Evolutionary conservation across 2,113 vertebrate species (phyloP).

Genomic region (Etia nguti): DNA sequence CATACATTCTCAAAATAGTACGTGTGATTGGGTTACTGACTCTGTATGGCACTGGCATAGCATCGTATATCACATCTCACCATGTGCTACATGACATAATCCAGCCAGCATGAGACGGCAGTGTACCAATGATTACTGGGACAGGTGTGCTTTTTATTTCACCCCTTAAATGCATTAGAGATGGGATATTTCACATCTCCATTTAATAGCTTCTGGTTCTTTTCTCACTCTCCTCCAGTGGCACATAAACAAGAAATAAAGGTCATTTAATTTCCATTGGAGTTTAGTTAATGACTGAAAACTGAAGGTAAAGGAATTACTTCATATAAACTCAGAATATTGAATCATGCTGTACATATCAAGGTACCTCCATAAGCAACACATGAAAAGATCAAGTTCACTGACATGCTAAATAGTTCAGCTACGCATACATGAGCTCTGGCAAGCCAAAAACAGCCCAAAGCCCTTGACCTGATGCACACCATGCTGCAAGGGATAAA

Average conservation of each 20-base stretch:
- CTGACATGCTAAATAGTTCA: neutral
- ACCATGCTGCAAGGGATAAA: neutral
- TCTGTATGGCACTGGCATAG: slow-evolving; percentile 41
- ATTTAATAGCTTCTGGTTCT: slow-evolving; percentile 35
- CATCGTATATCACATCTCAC: slow-evolving; percentile 66
- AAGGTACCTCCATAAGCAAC: neutral
- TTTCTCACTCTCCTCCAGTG: slow-evolving; percentile 40
- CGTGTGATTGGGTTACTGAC: slow-evolving; percentile 70
- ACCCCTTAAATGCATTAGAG: slow-evolving; percentile 18
- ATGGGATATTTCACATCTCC: slow-evolving; percentile 42
- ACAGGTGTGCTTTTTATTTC: slow-evolving; percentile 66
- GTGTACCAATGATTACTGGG: slow-evolving; percentile 41
- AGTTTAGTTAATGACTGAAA: neutral
- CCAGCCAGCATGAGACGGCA: slow-evolving; percentile 37
- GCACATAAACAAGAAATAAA: slow-evolving; percentile 27
- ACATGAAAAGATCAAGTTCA: neutral
- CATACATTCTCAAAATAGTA: slow-evolving; percentile 71
- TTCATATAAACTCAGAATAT: neutral
- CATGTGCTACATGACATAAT: slow-evolving; percentile 69
- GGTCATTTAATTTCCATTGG: slow-evolving; percentile 3
- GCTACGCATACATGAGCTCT: neutral
- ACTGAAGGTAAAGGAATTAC: neutral
- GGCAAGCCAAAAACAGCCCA: neutral
- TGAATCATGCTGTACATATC: neutral
- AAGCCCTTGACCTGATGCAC: neutral